Base-by-base conservation (phyloP, 2,113 vertebrate species). In the Esox niger region DNA sequence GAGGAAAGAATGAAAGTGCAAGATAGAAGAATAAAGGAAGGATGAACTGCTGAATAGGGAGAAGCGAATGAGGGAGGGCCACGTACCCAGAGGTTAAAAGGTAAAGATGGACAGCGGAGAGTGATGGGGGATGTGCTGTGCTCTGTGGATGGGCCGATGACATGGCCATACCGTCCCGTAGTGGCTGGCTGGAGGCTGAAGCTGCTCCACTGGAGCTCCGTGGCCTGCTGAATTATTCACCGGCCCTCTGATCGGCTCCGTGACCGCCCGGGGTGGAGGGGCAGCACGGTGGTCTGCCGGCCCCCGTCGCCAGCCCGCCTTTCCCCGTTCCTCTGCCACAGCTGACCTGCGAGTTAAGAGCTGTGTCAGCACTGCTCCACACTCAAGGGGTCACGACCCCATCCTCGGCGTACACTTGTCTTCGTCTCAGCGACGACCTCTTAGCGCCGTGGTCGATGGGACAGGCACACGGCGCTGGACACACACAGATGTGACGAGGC, bases 171-270 rank as follows among this genome's bases (percentile, higher is more conserved):
- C 35, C 10, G 38, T 43, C 13, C 38, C 3, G 38, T 43, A 43
- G 38, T 43, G 38, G 38, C 38, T 43, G 38, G 13, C 38, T 43
- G 11, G 13, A 43, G 17, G 17, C 38, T 43, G 13, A 43, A 17
- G 38, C 38, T 15, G 38, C 38, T 43, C 38, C 15, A 15, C n/a
- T n/a, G n/a, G 11, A 43, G 64, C 27, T n/a, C 26, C n/a, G 32
- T n/a, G 23, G 54, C 13, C 6, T 26, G 33, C 32, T 83, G 75
- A 80, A 80, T 80, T 71, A 83, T 80, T 66, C 68, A 78, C 65
- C 63, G 63, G 67, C 25, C 23, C 26, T 74, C 66, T 66, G 77
- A 35, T 80, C 62, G 25, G 8, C 43, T 62, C 38, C 64, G 54
- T 26, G 32, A 52, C 38, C 23, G 13, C 31, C 9, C 43, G 47